Evolutionary conservation across 1,140 invertebrate genomes (phyloP).

Genomic region (Trinorchestia longiramus): DNA sequence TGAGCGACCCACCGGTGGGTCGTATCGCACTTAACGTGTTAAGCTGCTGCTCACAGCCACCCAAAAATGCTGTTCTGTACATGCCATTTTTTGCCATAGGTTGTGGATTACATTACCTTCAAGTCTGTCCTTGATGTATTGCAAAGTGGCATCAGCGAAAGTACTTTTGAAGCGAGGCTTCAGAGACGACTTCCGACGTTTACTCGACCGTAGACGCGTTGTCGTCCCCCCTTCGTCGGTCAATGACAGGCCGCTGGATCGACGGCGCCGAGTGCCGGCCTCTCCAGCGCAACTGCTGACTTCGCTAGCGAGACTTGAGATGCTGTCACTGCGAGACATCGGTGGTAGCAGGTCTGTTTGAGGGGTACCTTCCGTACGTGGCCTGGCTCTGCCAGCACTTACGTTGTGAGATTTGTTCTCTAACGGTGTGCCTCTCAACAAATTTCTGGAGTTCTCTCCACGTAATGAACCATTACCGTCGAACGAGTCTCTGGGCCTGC

Average conservation of each 20-base stretch:
- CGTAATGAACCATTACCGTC: neutral
- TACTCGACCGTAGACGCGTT: neutral
- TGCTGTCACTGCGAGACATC: conserved; percentile 10
- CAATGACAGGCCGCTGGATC: neutral
- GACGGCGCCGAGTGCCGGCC: neutral
- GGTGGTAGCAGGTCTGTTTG: neutral
- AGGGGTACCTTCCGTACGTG: neutral
- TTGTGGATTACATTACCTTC: neutral
- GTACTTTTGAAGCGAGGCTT: neutral
- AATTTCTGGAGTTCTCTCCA: neutral
- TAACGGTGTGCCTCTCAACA: neutral
- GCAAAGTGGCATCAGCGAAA: conserved; percentile 22
- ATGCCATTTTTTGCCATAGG: neutral
- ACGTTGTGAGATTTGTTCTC: neutral
- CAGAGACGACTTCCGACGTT: neutral
- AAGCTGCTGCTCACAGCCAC: too few species aligned
- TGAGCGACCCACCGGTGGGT: too few species aligned
- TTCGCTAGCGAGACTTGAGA: conserved; percentile 19
- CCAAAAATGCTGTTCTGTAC: too few species aligned
- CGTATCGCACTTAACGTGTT: too few species aligned
- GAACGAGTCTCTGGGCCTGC: neutral
- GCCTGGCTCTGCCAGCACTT: neutral
- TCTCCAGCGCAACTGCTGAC: conserved; percentile 17
- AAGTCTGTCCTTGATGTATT: conserved; percentile 36
- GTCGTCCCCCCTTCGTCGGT: neutral